Evolutionary conservation across 2,888 invertebrate species (phyloP).

Genomic region (Darwinula stevensoni): DNA sequence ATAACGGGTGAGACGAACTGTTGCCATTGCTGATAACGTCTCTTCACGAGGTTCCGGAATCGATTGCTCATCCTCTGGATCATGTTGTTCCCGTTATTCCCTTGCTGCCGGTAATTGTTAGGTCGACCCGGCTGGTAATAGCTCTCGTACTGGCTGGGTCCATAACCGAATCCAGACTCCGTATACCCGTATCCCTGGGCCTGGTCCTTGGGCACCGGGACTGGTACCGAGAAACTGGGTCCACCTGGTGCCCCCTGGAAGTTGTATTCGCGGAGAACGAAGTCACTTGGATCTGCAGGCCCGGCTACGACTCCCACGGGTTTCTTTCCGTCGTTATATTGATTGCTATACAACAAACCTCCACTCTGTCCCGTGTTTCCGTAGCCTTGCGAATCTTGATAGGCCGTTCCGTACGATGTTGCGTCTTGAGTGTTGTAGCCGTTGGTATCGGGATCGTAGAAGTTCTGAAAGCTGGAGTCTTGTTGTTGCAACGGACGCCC

Average conservation of each 20-base stretch:
- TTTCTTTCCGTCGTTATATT: too few relatives aligned
- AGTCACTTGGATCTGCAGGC: conserved; percentile 5
- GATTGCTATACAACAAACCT: too few relatives aligned
- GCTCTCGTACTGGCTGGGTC: not conserved
- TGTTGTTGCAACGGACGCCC: too few relatives aligned
- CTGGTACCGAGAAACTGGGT: conserved; percentile 1
- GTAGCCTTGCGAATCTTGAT: too few relatives aligned
- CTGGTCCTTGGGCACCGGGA: not conserved
- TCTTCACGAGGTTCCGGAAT: not conserved
- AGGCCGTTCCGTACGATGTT: too few relatives aligned
- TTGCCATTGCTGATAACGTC: not conserved
- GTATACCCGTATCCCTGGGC: not conserved
- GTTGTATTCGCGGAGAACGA: conserved; percentile 7
- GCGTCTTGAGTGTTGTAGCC: too few relatives aligned
- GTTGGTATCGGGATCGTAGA: too few relatives aligned
- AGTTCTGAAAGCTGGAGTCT: too few relatives aligned
- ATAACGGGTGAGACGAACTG: conserved; percentile 23
- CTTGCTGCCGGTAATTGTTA: not conserved
- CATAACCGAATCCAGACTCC: conserved; percentile 1
- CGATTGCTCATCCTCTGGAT: not conserved
- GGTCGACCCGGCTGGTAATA: not conserved
- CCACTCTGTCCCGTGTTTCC: too few relatives aligned
- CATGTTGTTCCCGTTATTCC: not conserved
- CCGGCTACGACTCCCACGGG: too few relatives aligned
- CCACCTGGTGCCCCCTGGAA: conserved; percentile 7